These are phyloP conservation scores for Cepaea nemoralis DNA, from an alignment of 1,140 invertebrate genomes.

Conservation along the genomic window DNA sequence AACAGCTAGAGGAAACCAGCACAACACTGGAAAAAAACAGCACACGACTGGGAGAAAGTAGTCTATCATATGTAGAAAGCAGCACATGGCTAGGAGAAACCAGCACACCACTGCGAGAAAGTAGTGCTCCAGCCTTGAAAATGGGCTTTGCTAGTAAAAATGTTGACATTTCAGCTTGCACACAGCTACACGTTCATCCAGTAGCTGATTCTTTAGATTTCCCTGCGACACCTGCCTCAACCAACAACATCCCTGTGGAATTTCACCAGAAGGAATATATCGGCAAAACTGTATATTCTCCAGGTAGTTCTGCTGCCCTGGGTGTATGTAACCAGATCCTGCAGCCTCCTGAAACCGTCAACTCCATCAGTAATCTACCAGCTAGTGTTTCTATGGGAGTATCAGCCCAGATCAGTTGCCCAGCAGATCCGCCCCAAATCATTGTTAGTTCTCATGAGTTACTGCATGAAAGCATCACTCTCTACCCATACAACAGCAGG, in stretches of 20 bases:
- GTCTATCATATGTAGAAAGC: background rate
- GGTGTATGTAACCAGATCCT: background rate
- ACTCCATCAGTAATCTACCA: background rate
- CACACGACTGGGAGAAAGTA: too few species aligned
- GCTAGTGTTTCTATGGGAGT: too few species aligned
- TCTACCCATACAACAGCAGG: too few species aligned
- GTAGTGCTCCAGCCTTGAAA: too few species aligned
- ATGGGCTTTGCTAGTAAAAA: background rate
- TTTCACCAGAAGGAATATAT: background rate
- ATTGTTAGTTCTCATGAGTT: too few species aligned
- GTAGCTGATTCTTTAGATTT: background rate
- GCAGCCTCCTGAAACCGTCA: background rate
- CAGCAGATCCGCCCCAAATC: too few species aligned
- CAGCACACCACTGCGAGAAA: background rate
- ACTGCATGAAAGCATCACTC: too few species aligned
- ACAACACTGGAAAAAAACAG: too few species aligned
- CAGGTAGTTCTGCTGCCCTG: background rate
- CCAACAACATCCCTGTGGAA: background rate
- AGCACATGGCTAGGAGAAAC: background rate
- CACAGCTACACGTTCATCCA: background rate
- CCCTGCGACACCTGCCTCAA: background rate
- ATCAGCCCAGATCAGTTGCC: too few species aligned
- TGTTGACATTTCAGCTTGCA: background rate
- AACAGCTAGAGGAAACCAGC: too few species aligned
- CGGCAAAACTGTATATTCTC: background rate